Evolutionary conservation across 2,797 vertebrate genomes (phyloP).

Genomic region (Centropyge bicolor): DNA sequence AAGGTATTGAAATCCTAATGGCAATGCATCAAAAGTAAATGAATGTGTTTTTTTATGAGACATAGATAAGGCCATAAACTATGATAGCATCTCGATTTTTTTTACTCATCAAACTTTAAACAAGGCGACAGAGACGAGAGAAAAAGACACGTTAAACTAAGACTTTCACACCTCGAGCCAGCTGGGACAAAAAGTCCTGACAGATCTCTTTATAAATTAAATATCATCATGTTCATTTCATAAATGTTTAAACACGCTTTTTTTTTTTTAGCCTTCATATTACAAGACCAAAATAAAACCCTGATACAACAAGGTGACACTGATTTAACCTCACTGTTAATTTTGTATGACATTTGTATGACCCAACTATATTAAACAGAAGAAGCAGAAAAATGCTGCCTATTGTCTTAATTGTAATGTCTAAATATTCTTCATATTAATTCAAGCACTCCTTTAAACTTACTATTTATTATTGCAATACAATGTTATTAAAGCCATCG

Average conservation of each 20-base stretch:
- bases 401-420: neutral
- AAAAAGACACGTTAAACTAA: slow-evolving; percentile 1
- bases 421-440: neutral
- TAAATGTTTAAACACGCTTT: neutral
- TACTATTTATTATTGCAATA: neutral
- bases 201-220: neutral
- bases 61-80: neutral
- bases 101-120: slow-evolving; percentile 10
- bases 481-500: neutral
- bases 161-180: neutral
- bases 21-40: neutral
- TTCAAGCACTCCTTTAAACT: neutral
- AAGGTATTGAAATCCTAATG: neutral
- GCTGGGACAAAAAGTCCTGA: neutral
- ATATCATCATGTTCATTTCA: neutral
- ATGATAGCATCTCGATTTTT: neutral
- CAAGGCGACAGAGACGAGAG: neutral
- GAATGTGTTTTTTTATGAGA: neutral
- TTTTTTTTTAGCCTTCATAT: neutral
- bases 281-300: neutral
- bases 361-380: neutral
- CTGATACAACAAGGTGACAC: neutral
- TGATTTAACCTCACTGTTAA: neutral
- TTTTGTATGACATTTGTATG: neutral
- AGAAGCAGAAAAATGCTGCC: neutral